phyloP scores from a whole-genome alignment of 92 coral and sea anemone genomes.

The Heteractis magnifica region DNA sequence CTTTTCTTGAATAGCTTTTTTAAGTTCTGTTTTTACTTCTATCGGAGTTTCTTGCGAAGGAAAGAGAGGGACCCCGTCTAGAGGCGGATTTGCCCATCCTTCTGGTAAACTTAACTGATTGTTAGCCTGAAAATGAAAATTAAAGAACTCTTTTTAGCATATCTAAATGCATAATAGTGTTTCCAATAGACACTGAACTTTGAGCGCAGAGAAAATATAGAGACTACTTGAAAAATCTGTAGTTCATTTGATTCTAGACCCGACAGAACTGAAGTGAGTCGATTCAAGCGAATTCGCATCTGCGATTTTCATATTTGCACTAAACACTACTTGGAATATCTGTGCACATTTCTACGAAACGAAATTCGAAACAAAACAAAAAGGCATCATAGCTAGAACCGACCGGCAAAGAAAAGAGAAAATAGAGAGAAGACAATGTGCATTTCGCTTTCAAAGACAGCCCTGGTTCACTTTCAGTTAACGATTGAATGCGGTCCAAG shows the following conservation, averaged over 20 bases:
- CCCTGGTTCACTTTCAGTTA: background rate
- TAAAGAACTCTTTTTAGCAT: too few relatives aligned
- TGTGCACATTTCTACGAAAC: background rate
- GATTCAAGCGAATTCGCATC: too few relatives aligned
- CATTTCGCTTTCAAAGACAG: conserved; percentile 6
- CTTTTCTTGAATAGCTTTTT: conserved; percentile 22
- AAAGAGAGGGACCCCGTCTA: background rate
- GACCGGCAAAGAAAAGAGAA: background rate
- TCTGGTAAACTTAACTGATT: background rate
- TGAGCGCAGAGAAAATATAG: too few relatives aligned
- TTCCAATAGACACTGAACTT: too few relatives aligned
- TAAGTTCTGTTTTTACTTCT: conserved; percentile 26
- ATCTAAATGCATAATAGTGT: too few relatives aligned
- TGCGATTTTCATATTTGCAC: too few relatives aligned
- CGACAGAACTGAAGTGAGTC: too few relatives aligned
- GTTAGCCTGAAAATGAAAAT: too few relatives aligned
- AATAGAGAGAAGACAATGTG: background rate
- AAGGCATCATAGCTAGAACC: background rate
- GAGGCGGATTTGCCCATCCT: background rate
- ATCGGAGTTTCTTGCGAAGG: background rate
- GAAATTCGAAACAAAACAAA: background rate
- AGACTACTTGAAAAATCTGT: too few relatives aligned
- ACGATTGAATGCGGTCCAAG: too few relatives aligned
- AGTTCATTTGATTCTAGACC: too few relatives aligned
- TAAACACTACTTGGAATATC: background rate